phyloP scores from a whole-genome alignment of 2,113 vertebrate species.

The Aegithalos caudatus region DNA sequence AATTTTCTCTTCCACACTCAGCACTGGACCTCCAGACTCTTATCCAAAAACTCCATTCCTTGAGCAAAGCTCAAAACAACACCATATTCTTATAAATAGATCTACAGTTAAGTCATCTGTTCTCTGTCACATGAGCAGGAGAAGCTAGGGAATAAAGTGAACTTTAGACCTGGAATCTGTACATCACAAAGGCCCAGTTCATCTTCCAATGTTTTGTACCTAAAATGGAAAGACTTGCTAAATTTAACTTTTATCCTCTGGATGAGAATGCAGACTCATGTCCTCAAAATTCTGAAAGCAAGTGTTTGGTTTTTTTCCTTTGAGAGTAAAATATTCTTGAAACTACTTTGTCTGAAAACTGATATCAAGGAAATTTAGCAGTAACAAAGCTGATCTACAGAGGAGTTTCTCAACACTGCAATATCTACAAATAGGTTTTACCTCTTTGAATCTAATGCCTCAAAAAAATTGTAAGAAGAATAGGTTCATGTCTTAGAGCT shows the following conservation, averaged over 20 bases:
- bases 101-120: neutral
- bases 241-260: neutral
- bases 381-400: neutral
- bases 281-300: neutral
- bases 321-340: neutral
- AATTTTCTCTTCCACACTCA: neutral
- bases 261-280: neutral
- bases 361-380: neutral
- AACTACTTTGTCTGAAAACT: neutral
- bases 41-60: neutral
- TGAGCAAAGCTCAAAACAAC: neutral
- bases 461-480: neutral
- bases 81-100: neutral
- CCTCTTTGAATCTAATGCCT: accelerated
- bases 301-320: neutral
- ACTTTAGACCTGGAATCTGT: neutral
- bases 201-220: neutral
- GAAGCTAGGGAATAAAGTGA: neutral
- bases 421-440: neutral
- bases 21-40: neutral
- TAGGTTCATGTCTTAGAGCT: neutral
- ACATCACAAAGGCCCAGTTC: neutral
- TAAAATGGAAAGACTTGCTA: neutral
- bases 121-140: neutral
- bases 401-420: neutral